A percentile compares a stretch with the other conserved stretches of the same genome.
phyloP scores from a whole-genome alignment of 2,888 invertebrate species.

The Campoletis raptor region DNA sequence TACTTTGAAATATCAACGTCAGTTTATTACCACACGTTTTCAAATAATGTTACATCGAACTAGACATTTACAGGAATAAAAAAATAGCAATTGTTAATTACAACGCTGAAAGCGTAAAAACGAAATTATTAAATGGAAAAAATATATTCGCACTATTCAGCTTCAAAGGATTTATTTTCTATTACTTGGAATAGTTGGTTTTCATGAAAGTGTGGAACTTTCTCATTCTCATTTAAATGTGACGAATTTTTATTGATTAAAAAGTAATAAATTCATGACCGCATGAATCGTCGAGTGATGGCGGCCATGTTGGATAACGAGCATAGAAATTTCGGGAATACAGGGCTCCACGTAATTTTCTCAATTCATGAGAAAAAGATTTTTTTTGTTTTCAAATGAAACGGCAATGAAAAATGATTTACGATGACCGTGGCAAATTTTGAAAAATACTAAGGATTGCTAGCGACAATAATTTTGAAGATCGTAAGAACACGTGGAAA shows the following conservation, averaged over 20 bases:
- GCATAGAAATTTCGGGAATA: background rate
- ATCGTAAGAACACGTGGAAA: slow-evolving; percentile 24
- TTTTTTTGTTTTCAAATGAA: background rate
- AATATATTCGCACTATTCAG: background rate
- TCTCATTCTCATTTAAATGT: background rate
- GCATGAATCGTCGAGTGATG: background rate
- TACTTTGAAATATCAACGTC: slow-evolving; percentile 16
- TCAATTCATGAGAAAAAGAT: background rate
- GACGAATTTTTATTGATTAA: background rate
- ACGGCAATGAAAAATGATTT: background rate
- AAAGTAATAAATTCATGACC: background rate
- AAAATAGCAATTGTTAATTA: background rate
- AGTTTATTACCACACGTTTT: background rate
- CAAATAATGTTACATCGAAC: background rate
- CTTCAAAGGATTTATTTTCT: background rate
- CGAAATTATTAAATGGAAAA: background rate
- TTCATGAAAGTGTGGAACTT: background rate
- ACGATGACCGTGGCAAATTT: background rate
- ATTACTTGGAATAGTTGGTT: background rate
- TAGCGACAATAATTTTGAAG: background rate
- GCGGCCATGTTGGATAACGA: background rate
- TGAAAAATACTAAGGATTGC: background rate
- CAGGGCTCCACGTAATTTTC: background rate
- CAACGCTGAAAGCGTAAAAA: background rate
- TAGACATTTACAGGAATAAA: background rate